A percentile compares a stretch with the other conserved stretches of the same genome.
Evolutionary conservation across 2,113 vertebrate genomes (phyloP).

Genomic region (Thermophis baileyi): DNA sequence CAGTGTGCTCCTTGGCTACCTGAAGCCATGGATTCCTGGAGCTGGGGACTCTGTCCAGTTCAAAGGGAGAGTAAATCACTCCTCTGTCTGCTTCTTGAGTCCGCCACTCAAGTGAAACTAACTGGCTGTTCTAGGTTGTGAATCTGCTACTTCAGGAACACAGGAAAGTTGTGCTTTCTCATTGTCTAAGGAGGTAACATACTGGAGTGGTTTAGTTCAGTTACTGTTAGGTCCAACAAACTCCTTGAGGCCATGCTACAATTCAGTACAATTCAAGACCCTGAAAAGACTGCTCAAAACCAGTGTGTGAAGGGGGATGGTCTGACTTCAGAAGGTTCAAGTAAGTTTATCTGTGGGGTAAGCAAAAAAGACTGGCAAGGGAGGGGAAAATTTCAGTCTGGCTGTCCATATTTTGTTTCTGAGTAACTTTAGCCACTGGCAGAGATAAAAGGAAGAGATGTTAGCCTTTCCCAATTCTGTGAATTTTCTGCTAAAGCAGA

Average conservation of each 20-base stretch:
- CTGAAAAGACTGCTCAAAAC: not conserved
- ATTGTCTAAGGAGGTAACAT: not conserved
- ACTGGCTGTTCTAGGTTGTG: not conserved
- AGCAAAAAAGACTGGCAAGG: not conserved
- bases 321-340: not conserved
- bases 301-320: not conserved
- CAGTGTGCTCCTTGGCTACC: not conserved
- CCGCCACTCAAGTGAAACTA: not conserved
- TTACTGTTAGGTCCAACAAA: not conserved
- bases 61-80: not conserved
- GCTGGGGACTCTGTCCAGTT: not conserved
- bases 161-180: not conserved
- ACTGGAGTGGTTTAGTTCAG: not conserved
- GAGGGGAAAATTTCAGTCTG: not conserved
- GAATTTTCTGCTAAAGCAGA: not conserved
- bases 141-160: not conserved
- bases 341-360: not conserved
- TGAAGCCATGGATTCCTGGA: not conserved
- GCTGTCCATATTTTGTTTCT: not conserved
- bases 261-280: not conserved
- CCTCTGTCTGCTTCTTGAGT: not conserved
- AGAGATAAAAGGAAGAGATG: not conserved
- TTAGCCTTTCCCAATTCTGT: not conserved
- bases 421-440: not conserved
- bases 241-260: not conserved